Base-by-base conservation (phyloP, 2,888 invertebrate genomes). In the Rhamnusium bicolor region DNA sequence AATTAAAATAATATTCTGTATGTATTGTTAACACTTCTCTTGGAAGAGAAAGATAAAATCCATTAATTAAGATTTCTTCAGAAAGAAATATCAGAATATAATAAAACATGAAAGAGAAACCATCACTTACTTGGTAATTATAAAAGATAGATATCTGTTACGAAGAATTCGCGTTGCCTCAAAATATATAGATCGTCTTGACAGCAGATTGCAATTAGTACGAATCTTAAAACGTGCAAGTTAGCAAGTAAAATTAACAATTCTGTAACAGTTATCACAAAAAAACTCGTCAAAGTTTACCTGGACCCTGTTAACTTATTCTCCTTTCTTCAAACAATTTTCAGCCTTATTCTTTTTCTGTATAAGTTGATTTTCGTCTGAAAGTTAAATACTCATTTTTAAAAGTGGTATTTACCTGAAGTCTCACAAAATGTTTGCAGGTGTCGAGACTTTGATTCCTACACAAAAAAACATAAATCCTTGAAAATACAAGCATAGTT, bases 381-480 rank as follows among this genome's bases (percentile, higher is more conserved):
- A 16, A 27, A 32, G 7, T 58, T 32, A 18, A 16, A 16, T 16
- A 27, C 8, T 32, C 32, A 29, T 32, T 32, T 58, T n/a, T 27
- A 58, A 58, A 58, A 4, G 58, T 58, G 58, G 56, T 51, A 24
- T 14, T 54, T 56, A 56, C 56, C 56, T 56, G 56, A 24, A 21
- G 56, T 27, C 14, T 24, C 51, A 56, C n/a, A 56, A 24, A 56
- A 56, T 27, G 51, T 51, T 58, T 32, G 58, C 58, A 58, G 58
- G 32, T 58, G 58, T 58, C 10, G 58, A 27, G 32, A 27, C 21
- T 14, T 32, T 27, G 16, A 18, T 58, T 58, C 58, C 29, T 58
- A 8, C 7, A 16, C 12, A 58, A 56, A 27, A 58, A 58, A 58
- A n/a, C 29, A 16, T 16, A 58, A 29, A 32, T 58, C 16, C 18